A percentile compares a stretch with the other conserved stretches of the same genome.
Evolutionary conservation across 1,140 invertebrate genomes (phyloP).

Genomic region (Heliconius himera): DNA sequence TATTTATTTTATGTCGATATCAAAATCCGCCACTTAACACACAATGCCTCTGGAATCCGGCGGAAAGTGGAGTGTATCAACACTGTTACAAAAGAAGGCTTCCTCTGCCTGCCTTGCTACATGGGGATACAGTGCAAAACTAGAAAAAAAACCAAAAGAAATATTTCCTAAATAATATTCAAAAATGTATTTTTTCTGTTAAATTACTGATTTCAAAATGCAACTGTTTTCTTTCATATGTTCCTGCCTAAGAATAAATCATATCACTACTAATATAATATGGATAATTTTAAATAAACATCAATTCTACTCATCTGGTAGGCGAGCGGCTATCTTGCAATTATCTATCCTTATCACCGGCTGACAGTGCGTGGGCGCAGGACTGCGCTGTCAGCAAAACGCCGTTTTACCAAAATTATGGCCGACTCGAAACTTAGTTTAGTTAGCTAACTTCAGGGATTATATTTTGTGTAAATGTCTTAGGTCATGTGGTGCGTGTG

Average conservation of each 20-base stretch:
- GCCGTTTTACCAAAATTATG: slow-evolving; percentile 55
- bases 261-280: slow-evolving; percentile 5
- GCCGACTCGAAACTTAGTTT: slow-evolving; percentile 28
- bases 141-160: too few species aligned
- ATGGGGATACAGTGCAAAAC: too few species aligned
- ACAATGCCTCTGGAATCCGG: too few species aligned
- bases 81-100: too few species aligned
- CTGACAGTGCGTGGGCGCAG: slow-evolving; percentile 44
- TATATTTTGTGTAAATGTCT: not conserved
- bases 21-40: too few species aligned
- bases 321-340: slow-evolving; percentile 46
- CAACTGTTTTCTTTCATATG: too few species aligned
- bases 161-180: too few species aligned
- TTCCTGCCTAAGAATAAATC: not conserved
- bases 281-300: slow-evolving; percentile 33
- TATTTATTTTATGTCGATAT: too few species aligned
- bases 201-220: too few species aligned
- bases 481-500: not conserved
- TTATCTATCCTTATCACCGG: slow-evolving; percentile 52
- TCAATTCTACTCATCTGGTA: slow-evolving; percentile 30
- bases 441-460: slow-evolving; percentile 45
- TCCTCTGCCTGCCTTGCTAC: too few species aligned
- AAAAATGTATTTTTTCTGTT: too few species aligned
- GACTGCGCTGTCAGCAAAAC: slow-evolving; percentile 53
- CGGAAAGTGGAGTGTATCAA: too few species aligned